Evolutionary conservation across 2,797 vertebrate genomes (phyloP), one percentile per base, ranked within the genome.

Genomic region (Hylomyscus alleni): DNA sequence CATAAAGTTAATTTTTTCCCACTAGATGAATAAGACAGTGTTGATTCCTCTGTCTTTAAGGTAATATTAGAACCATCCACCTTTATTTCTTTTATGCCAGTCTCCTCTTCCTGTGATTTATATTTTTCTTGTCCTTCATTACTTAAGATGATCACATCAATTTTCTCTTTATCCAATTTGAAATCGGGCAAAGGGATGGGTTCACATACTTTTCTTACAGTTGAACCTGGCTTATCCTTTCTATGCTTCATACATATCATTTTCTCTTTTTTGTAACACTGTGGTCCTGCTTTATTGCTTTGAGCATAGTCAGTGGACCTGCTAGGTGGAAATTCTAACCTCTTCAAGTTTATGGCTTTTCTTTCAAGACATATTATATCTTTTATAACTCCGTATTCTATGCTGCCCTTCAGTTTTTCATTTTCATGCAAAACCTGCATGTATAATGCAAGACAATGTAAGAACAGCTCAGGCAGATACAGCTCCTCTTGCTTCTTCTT

Each of bases 341-440:
- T 90, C 62, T 76, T 76, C 65, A 34, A 14, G 24, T 40, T 75
- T 6, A 80, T 15, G 69, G 20, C 37, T 75, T 37, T 60, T 62
- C 65, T 77, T 62, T 29, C 1, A 22, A 14, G 52, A 5, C 8
- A 29, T 20, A 34, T 69, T 56, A 7, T 65, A 14, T 37, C 86
- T 81, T 94, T 93, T 80, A 65, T n/a, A 72, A 34, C 34, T 65
- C n/a, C 34, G 60, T 37, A 50, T 82, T 84, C 78, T 69, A 81
- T 3, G 15, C 60, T 50, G 85, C 29, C 6, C 24, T 80, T 92
- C 77, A 85, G 77, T 65, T 22, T 90, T 80, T 62, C 81, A 84
- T 50, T 69, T 87, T 77, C 65, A 65, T 58, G 34, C 34, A 92
- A 72, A 92, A 81, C 12, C 73, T 84, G 29, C 24, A 84, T 34